Conservation (phyloP, 2,888 invertebrate genomes). For the Cryptops parisi region DNA sequence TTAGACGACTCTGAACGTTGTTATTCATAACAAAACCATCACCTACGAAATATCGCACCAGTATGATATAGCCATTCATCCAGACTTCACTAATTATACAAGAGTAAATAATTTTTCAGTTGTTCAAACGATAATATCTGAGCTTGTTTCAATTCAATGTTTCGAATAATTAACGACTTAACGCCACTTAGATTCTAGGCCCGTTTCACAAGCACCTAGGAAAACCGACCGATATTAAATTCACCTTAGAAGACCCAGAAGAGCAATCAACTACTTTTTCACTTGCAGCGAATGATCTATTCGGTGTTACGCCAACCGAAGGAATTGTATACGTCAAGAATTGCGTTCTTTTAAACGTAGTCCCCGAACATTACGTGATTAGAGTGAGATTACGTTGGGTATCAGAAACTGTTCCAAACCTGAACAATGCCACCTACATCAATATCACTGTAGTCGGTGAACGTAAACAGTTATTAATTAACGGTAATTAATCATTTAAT, state of each 20-base stretch:
- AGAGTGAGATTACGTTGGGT: not conserved
- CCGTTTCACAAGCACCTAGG: conserved; percentile 5
- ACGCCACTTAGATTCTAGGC: not conserved
- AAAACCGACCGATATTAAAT: not conserved
- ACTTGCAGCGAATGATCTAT: too few species aligned
- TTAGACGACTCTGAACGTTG: too few species aligned
- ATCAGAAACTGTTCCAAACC: not conserved
- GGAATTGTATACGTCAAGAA: conserved; percentile 9
- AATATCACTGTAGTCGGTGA: not conserved
- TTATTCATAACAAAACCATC: too few species aligned
- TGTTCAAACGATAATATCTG: too few species aligned
- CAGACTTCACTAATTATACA: too few species aligned
- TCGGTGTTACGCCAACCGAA: not conserved
- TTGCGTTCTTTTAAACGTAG: not conserved
- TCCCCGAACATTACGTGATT: not conserved
- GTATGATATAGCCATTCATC: too few species aligned
- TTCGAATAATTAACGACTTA: not conserved
- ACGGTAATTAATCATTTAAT: too few species aligned
- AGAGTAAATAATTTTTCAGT: too few species aligned
- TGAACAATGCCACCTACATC: conserved; percentile 3
- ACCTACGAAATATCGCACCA: too few species aligned
- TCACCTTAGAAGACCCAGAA: conserved; percentile 1
- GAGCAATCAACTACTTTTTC: too few species aligned
- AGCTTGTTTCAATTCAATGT: not conserved
- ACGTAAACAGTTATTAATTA: not conserved